These are phyloP conservation scores for Tetramorium alpestre DNA, from an alignment of 1,140 invertebrate species.

Conservation along the genomic window DNA sequence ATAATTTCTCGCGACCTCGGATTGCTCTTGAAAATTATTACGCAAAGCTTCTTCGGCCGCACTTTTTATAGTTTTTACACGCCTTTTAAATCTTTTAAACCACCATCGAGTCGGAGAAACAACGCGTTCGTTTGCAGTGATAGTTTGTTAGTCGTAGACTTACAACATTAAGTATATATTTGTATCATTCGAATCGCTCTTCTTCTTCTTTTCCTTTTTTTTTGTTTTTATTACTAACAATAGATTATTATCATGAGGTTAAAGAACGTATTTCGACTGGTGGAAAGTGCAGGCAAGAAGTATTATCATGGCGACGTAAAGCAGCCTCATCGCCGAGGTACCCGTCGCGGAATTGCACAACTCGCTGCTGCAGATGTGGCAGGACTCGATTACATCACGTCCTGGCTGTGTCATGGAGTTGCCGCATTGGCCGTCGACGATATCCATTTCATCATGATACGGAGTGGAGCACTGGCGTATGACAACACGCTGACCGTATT, in stretches of 20 bases:
- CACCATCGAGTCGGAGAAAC: not conserved
- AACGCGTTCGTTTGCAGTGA: not conserved
- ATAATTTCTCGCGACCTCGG: not conserved
- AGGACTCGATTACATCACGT: constrained; percentile 86
- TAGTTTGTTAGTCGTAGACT: constrained; percentile 38
- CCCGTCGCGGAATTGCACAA: constrained; percentile 86
- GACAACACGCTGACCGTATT: constrained; percentile 83
- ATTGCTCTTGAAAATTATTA: not conserved
- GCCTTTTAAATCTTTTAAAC: not conserved
- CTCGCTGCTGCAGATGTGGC: constrained; percentile 85
- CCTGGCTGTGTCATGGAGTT: constrained; percentile 82
- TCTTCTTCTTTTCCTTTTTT: not conserved
- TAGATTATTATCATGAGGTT: constrained; percentile 7
- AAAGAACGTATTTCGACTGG: constrained; percentile 55
- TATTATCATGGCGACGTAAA: constrained; percentile 42
- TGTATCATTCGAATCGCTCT: not conserved
- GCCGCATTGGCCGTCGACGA: constrained; percentile 84
- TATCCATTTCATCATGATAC: constrained; percentile 85
- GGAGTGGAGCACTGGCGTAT: constrained; percentile 87
- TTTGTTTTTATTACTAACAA: not conserved
- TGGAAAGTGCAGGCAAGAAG: constrained; percentile 60
- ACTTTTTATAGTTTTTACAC: not conserved
- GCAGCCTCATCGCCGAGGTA: constrained; percentile 19
- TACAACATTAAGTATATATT: constrained; percentile 28
- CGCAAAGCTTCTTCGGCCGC: not conserved